Evolutionary conservation across 2,113 vertebrate species (phyloP).

Genomic region (Vanacampus margaritifer): DNA sequence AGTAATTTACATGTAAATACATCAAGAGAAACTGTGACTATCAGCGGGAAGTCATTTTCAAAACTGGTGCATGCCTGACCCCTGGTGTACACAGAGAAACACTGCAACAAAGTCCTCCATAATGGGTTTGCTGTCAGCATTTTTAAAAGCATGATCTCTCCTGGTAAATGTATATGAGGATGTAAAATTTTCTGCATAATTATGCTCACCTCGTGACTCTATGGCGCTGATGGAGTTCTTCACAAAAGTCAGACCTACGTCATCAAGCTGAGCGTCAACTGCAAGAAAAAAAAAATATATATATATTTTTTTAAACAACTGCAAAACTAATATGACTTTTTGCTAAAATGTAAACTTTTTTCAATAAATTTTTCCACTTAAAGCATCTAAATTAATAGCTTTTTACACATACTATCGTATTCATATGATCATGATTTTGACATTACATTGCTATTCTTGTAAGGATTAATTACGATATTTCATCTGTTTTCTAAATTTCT

Average conservation of each 20-base stretch:
- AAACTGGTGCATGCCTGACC: constrained; percentile 56
- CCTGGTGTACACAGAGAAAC: constrained; percentile 44
- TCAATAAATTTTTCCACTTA: neutral
- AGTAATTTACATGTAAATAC: neutral
- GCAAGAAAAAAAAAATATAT: neutral
- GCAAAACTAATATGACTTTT: too few relatives aligned
- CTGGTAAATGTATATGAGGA: neutral
- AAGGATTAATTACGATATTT: too few relatives aligned
- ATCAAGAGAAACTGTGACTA: neutral
- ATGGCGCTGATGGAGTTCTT: constrained; percentile 89
- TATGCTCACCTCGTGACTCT: constrained; percentile 85
- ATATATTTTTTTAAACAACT: neutral
- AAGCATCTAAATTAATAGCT: neutral
- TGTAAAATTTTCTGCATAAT: too few relatives aligned
- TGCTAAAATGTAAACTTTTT: neutral
- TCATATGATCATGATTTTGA: too few relatives aligned
- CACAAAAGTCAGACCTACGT: constrained; percentile 83
- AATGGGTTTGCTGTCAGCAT: neutral
- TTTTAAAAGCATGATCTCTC: neutral
- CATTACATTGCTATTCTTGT: too few relatives aligned
- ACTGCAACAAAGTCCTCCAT: constrained; percentile 11
- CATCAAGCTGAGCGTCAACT: constrained; percentile 89
- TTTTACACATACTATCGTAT: neutral
- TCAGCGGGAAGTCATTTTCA: neutral
- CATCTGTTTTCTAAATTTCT: too few relatives aligned